A percentile compares a stretch with the other conserved stretches of the same genome.
phyloP scores from a whole-genome alignment of 30 jellyfish, hydroid and myxozoan genomes.

The Turritopsis rubra region DNA sequence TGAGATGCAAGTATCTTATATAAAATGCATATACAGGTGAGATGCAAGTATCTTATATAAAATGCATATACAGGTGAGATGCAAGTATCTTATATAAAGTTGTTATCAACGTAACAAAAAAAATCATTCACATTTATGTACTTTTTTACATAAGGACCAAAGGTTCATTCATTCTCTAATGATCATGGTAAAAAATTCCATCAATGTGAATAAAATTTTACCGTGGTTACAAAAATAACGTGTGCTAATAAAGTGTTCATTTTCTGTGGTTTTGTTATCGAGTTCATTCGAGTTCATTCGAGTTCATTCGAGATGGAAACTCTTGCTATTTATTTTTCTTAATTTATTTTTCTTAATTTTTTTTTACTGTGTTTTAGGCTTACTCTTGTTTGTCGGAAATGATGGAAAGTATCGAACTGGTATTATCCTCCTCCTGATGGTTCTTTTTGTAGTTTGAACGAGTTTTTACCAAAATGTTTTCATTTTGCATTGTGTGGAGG shows the following conservation, averaged over 20 bases:
- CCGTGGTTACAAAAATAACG: too few relatives aligned
- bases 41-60: neutral
- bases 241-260: too few relatives aligned
- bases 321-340: neutral
- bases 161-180: too few relatives aligned
- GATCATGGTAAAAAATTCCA: too few relatives aligned
- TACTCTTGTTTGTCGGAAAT: conserved; percentile 15
- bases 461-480: neutral
- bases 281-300: neutral
- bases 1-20: neutral
- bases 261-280: conserved; percentile 6
- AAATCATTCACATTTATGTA: too few relatives aligned
- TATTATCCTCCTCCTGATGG: neutral
- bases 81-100: neutral
- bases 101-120: neutral
- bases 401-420: conserved; percentile 14
- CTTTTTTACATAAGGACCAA: too few relatives aligned
- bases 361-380: conserved; percentile 11
- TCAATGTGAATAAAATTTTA: too few relatives aligned
- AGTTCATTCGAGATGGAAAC: neutral
- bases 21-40: conserved; percentile 34
- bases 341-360: neutral
- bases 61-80: conserved; percentile 28
- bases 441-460: neutral
- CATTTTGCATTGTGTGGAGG: neutral